These are phyloP conservation scores for Desoria tigrina DNA, from an alignment of 2,888 invertebrate species.

Conservation along the genomic window DNA sequence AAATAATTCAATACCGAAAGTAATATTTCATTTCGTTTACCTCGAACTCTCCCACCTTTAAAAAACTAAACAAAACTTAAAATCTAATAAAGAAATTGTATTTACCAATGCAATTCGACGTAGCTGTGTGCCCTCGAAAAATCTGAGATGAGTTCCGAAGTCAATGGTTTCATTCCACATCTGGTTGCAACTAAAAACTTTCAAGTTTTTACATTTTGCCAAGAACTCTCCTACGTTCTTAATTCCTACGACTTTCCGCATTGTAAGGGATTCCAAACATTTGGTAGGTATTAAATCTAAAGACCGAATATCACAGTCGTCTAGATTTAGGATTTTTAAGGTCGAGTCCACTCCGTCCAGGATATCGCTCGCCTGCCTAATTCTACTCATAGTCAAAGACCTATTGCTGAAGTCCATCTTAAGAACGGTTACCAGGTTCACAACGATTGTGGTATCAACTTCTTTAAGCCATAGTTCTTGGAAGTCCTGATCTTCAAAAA, in stretches of 20 bases:
- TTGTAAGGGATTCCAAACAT: neutral
- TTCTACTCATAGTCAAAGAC: neutral
- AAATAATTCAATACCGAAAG: no score
- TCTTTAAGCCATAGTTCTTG: neutral
- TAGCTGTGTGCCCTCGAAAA: slow-evolving; percentile 6
- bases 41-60: no score
- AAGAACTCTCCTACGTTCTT: slow-evolving; percentile 12
- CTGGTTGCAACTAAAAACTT: slow-evolving; percentile 3
- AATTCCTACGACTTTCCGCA: slow-evolving; percentile 17
- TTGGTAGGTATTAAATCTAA: neutral
- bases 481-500: neutral
- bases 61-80: no score
- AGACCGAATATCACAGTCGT: slow-evolving; percentile 16
- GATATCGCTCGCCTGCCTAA: slow-evolving; percentile 12
- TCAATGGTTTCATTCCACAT: slow-evolving; percentile 11
- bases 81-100: no score
- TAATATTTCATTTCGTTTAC: no score
- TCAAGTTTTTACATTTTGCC: neutral
- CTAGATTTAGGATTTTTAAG: slow-evolving; percentile 5
- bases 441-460: slow-evolving; percentile 11
- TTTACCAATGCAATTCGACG: slow-evolving; percentile 15
- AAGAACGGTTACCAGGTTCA: neutral
- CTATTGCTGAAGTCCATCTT: slow-evolving; percentile 8
- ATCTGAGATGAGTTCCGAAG: neutral
- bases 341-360: slow-evolving; percentile 3